phyloP scores from a whole-genome alignment of 1,140 invertebrate species.

The Drosophila navojoa region DNA sequence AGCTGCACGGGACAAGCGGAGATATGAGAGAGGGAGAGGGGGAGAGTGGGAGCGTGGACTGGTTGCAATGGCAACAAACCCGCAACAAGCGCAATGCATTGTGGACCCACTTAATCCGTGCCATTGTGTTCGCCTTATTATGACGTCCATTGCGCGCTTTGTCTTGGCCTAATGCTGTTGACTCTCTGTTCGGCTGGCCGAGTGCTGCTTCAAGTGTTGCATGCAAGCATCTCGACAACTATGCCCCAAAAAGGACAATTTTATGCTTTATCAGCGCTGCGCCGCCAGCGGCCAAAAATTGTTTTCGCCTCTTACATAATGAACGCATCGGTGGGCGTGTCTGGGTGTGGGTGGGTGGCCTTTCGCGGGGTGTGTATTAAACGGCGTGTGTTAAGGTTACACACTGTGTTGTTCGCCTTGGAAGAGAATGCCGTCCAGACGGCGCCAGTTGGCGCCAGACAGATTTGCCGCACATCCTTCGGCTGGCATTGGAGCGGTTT shows the following conservation, averaged over 20 bases:
- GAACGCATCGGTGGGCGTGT: slow-evolving; percentile 47
- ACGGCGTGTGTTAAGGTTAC: slow-evolving; percentile 74
- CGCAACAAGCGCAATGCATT: slow-evolving; percentile 43
- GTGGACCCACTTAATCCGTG: slow-evolving; percentile 73
- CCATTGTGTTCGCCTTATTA: slow-evolving; percentile 77
- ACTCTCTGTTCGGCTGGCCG: slow-evolving; percentile 29
- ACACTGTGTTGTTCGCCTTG: slow-evolving; percentile 54
- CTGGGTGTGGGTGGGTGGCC: neutral
- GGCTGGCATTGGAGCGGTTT: slow-evolving; percentile 39
- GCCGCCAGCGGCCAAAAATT: slow-evolving; percentile 49
- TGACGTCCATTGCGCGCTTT: slow-evolving; percentile 54
- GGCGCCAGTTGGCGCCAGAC: slow-evolving; percentile 60
- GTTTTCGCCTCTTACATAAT: slow-evolving; percentile 62
- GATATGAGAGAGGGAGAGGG: neutral
- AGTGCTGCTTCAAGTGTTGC: slow-evolving; percentile 4
- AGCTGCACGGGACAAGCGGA: slow-evolving; percentile 22
- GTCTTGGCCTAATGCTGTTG: slow-evolving; percentile 58
- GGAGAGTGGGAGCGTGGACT: neutral
- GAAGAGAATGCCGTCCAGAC: slow-evolving; percentile 61
- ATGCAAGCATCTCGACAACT: neutral
- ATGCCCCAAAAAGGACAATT: slow-evolving; percentile 46
- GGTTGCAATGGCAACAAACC: neutral
- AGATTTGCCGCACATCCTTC: slow-evolving; percentile 23
- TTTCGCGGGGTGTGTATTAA: slow-evolving; percentile 1
- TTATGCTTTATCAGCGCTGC: slow-evolving; percentile 69